A percentile compares a stretch with the other conserved stretches of the same genome.
Conservation (phyloP, 2,888 invertebrate genomes). For the Rhagophthalmus giganteus region DNA sequence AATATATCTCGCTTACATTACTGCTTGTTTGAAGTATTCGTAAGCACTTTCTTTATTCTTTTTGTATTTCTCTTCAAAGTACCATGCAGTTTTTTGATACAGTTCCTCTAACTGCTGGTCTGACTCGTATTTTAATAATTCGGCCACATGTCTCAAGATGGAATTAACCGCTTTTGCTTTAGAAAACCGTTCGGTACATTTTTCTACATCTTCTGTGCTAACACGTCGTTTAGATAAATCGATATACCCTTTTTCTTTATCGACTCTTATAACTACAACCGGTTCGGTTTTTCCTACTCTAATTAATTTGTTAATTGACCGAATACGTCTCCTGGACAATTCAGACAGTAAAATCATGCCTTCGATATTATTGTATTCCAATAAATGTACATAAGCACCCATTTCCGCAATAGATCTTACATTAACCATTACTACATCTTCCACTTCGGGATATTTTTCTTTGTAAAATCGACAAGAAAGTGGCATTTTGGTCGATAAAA, state of each 20-base stretch:
- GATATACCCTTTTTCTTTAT: constrained; percentile 99
- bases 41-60: constrained; percentile 93
- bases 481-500: constrained; percentile 77
- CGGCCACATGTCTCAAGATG: constrained; percentile 95
- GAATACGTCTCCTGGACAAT: constrained; percentile 95
- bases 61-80: constrained; percentile 95
- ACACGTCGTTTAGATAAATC: constrained; percentile 99
- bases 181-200: constrained; percentile 97
- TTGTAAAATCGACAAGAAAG: constrained; percentile 96
- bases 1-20: no score
- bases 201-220: constrained; percentile 95
- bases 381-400: constrained; percentile 97
- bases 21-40: constrained; percentile 98
- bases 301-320: constrained; percentile 98
- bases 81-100: constrained; percentile 96
- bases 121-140: constrained; percentile 85
- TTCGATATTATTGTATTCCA: constrained; percentile 99
- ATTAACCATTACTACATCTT: constrained; percentile 99
- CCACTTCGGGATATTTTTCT: constrained; percentile 96
- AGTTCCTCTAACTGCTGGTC: constrained; percentile 94
- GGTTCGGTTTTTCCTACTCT: constrained; percentile 98
- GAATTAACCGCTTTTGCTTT: constrained; percentile 99
- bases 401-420: constrained; percentile 98
- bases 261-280: constrained; percentile 98
- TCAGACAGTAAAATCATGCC: constrained; percentile 99